Evolutionary conservation across 2,797 vertebrate species (phyloP).

Genomic region (Enteromius treurensis): DNA sequence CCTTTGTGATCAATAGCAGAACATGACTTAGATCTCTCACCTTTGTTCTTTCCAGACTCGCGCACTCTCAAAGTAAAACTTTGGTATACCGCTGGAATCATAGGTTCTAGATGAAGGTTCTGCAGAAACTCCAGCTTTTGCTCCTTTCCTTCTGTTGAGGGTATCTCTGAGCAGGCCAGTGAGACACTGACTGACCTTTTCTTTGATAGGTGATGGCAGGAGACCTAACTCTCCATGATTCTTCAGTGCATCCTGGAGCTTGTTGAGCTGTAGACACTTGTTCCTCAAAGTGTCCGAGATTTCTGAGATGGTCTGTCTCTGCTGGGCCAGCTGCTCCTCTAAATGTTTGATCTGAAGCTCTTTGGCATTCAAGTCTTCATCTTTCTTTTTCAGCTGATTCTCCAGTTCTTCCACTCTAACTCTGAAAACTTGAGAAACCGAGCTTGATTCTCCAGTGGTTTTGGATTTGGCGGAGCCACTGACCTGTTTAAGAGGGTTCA

Average conservation of each 20-base stretch:
- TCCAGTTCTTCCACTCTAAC: constrained; percentile 84
- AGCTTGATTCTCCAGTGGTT: constrained; percentile 61
- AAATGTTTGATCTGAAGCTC: constrained; percentile 79
- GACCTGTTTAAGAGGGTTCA: constrained; percentile 81
- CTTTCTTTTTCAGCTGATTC: constrained; percentile 81
- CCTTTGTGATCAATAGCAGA: neutral
- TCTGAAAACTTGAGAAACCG: constrained; percentile 73
- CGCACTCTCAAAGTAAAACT: constrained; percentile 90
- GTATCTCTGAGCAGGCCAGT: constrained; percentile 73
- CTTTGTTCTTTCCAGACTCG: constrained; percentile 88
- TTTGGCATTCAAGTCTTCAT: constrained; percentile 81
- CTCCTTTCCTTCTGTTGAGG: constrained; percentile 83
- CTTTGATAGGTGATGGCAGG: constrained; percentile 73
- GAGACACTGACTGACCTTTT: constrained; percentile 73
- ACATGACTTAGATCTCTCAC: constrained; percentile 71
- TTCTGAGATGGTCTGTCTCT: constrained; percentile 80
- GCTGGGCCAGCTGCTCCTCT: constrained; percentile 82
- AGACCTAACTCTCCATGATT: constrained; percentile 70
- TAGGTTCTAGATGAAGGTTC: constrained; percentile 87
- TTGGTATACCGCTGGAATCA: constrained; percentile 78
- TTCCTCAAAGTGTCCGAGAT: constrained; percentile 86
- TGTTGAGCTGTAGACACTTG: constrained; percentile 86
- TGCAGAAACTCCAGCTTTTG: constrained; percentile 92
- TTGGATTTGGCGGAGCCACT: constrained; percentile 69
- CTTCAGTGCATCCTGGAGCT: constrained; percentile 83